A percentile compares a stretch with the other conserved stretches of the same genome.
Evolutionary conservation across 2,797 vertebrate species (phyloP).

Genomic region (Phaenicophaeus curvirostris): DNA sequence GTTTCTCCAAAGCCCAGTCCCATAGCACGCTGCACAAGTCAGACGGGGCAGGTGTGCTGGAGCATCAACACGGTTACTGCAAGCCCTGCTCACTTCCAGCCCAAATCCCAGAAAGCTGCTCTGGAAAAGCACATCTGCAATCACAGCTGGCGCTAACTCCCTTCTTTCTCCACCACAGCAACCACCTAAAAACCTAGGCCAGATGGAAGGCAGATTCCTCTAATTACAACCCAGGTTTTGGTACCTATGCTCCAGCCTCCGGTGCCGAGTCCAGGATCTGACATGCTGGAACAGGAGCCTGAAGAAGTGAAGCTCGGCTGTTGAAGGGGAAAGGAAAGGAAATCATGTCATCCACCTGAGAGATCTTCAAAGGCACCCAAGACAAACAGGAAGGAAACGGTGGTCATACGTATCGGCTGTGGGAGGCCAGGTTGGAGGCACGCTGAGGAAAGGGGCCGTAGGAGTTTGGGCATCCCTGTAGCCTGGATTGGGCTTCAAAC

Average conservation of each 20-base stretch:
- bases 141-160: neutral
- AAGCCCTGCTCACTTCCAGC: neutral
- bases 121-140: neutral
- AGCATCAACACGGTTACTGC: rapidly evolving
- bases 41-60: neutral
- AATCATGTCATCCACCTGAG: neutral
- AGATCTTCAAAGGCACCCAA: neutral
- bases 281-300: slow-evolving; percentile 93
- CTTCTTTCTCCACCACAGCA: neutral
- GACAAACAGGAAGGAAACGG: neutral
- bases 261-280: slow-evolving; percentile 84
- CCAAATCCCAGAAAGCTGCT: neutral
- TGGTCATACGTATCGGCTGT: slow-evolving; percentile 86
- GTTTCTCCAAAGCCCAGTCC: neutral
- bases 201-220: neutral
- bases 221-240: neutral
- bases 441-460: slow-evolving; percentile 80
- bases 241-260: slow-evolving; percentile 89
- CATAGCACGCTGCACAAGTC: neutral
- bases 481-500: slow-evolving; percentile 85
- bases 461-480: slow-evolving; percentile 81
- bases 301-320: slow-evolving; percentile 95
- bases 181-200: neutral
- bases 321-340: slow-evolving; percentile 18
- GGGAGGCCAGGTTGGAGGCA: slow-evolving; percentile 75